These are phyloP conservation scores for Rotaria magnacalcarata DNA, from an alignment of 2,888 invertebrate species.

Conservation along the genomic window DNA sequence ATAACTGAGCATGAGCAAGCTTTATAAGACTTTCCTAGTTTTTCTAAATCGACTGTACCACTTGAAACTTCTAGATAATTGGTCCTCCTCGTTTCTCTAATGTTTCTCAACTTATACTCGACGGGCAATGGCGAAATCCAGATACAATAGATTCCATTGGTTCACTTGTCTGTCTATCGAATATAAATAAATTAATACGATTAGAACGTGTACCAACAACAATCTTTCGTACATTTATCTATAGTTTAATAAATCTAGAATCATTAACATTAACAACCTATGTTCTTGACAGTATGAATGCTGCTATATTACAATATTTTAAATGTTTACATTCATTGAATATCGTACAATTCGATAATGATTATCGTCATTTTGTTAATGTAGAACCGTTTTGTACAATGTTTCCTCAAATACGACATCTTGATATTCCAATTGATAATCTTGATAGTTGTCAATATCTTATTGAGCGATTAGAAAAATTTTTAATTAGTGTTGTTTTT, in stretches of 20 bases:
- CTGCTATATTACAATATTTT: not conserved
- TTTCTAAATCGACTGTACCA: too few species aligned
- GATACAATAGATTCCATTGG: not conserved
- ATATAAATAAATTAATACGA: not conserved
- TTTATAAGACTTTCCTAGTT: too few species aligned
- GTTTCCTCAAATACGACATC: not conserved
- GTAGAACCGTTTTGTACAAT: slow-evolving; percentile 21
- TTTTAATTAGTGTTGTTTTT: not conserved
- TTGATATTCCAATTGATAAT: not conserved
- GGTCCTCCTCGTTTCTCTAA: not conserved
- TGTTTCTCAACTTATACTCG: not conserved
- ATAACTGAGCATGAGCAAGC: too few species aligned
- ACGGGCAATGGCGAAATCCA: not conserved
- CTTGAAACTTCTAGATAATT: not conserved
- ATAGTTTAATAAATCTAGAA: not conserved
- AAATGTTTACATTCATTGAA: not conserved
- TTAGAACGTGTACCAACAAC: not conserved
- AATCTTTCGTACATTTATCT: not conserved
- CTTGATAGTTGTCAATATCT: slow-evolving; percentile 7
- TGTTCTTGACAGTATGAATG: slow-evolving; percentile 3
- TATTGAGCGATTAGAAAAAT: not conserved
- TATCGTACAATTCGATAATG: not conserved
- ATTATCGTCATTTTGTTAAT: not conserved
- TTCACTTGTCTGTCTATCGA: not conserved
- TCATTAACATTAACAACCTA: not conserved